Evolutionary conservation across 2,888 invertebrate genomes (phyloP).

Genomic region (Athripsodes cinereus): DNA sequence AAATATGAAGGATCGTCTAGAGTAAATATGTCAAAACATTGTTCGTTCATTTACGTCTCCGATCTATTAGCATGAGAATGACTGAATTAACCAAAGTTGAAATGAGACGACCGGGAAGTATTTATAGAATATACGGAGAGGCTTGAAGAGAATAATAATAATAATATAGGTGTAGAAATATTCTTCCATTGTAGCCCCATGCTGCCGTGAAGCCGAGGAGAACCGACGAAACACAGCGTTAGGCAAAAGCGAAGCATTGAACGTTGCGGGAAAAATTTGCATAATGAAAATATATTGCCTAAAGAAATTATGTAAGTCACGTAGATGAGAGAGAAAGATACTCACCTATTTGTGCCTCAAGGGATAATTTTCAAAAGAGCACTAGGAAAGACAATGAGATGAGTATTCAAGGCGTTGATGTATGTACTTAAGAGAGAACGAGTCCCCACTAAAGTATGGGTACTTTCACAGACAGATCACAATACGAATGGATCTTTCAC

Average conservation of each 20-base stretch:
- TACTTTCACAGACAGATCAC: too few species aligned
- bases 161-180: background rate
- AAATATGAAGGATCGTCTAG: too few species aligned
- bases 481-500: too few species aligned
- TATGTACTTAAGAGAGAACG: background rate
- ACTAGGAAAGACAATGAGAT: background rate
- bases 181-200: background rate
- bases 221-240: background rate
- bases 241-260: background rate
- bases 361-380: background rate
- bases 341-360: background rate
- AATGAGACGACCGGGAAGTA: too few species aligned
- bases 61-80: too few species aligned
- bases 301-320: slow-evolving; percentile 20
- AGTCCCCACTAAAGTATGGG: background rate
- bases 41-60: too few species aligned
- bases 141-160: too few species aligned
- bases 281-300: slow-evolving; percentile 13
- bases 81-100: too few species aligned
- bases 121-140: too few species aligned
- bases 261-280: slow-evolving; percentile 15
- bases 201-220: too few species aligned
- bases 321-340: slow-evolving; percentile 9
- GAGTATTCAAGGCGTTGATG: background rate
- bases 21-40: too few species aligned